A percentile compares a stretch with the other conserved stretches of the same genome.
phyloP scores from a whole-genome alignment of 2,797 vertebrate species.

The Melanogrammus aeglefinus region DNA sequence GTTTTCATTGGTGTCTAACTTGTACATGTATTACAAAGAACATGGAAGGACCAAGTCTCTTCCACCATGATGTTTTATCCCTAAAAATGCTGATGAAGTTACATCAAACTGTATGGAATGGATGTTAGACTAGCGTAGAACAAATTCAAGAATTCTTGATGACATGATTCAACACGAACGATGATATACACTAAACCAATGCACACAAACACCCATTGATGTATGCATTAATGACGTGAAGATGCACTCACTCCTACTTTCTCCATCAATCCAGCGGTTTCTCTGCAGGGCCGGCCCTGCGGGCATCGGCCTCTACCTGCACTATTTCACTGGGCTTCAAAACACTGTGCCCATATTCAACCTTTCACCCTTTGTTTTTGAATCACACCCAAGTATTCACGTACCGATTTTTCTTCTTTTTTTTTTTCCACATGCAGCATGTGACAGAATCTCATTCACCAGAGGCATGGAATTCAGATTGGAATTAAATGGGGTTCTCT shows the following conservation, averaged over 20 bases:
- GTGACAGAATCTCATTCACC: constrained; percentile 42
- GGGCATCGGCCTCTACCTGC: neutral
- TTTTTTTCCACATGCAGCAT: constrained; percentile 39
- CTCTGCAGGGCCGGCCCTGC: neutral
- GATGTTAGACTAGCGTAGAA: neutral
- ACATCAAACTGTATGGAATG: neutral
- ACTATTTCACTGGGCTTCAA: neutral
- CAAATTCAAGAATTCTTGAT: neutral
- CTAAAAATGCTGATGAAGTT: neutral
- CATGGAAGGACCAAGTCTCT: neutral
- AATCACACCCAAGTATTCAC: neutral
- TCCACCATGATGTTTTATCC: neutral
- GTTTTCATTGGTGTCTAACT: neutral
- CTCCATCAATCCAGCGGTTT: neutral
- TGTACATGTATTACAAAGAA: neutral
- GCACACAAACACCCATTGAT: too few species aligned
- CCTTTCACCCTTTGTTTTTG: constrained; percentile 2
- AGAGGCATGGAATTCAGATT: constrained; percentile 49
- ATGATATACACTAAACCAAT: neutral
- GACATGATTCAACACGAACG: neutral
- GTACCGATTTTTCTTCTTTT: constrained; percentile 9
- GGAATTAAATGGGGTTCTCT: constrained; percentile 55
- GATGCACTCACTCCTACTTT: neutral
- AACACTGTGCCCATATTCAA: neutral
- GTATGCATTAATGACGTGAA: neutral